A percentile compares a stretch with the other conserved stretches of the same genome.
These are phyloP conservation scores for Palythoa heliodiscus DNA, from an alignment of 92 coral and sea anemone species.

Conservation along the genomic window DNA sequence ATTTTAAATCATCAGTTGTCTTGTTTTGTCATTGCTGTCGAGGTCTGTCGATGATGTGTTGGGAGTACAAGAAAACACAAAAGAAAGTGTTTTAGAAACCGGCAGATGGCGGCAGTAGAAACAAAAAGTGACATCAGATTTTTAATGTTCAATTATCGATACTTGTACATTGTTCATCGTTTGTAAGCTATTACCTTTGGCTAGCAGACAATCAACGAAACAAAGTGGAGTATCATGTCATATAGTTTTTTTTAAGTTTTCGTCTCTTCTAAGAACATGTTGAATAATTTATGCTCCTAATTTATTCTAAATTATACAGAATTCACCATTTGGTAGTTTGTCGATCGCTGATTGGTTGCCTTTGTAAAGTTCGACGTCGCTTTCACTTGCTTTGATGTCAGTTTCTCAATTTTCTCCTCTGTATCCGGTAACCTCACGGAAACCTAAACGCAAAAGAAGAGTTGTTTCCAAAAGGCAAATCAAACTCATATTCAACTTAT, in stretches of 20 bases:
- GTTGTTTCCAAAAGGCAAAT: not conserved
- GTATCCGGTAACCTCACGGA: slow-evolving; percentile 24
- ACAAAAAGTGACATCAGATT: not conserved
- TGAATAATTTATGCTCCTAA: slow-evolving; percentile 39
- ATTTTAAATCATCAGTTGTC: not conserved
- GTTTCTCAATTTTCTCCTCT: slow-evolving; percentile 16
- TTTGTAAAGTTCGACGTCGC: slow-evolving; percentile 54
- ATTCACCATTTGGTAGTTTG: slow-evolving; percentile 41
- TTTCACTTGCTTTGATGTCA: slow-evolving; percentile 53
- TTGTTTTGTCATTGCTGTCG: no score
- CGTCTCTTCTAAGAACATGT: not conserved
- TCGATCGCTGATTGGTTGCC: slow-evolving; percentile 60
- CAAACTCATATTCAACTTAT: not conserved
- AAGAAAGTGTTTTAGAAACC: not conserved
- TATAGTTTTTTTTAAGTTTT: not conserved
- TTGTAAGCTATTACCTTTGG: slow-evolving; percentile 10
- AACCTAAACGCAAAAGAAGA: not conserved
- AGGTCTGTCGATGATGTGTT: not conserved
- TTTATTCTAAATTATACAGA: slow-evolving; percentile 48
- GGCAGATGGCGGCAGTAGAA: not conserved
- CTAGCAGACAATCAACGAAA: not conserved
- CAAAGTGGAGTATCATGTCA: not conserved
- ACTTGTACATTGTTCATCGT: not conserved
- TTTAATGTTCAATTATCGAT: not conserved
- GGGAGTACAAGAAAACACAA: not conserved